Conservation (phyloP, 2,797 vertebrate genomes). For the Gallinago nigripennis region DNA sequence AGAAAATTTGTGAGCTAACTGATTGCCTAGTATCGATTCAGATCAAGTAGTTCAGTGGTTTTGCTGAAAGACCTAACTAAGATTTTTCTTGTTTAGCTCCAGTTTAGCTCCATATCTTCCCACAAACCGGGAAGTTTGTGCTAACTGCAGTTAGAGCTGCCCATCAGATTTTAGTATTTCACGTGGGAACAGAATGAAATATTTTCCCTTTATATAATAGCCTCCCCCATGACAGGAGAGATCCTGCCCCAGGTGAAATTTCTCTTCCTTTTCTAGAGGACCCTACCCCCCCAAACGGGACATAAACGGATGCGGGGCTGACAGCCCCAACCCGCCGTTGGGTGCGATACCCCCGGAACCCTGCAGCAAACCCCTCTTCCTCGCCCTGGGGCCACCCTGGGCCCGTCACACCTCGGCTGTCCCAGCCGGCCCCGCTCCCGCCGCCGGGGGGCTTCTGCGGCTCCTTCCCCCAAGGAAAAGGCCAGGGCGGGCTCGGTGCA, state of each 20-base stretch:
- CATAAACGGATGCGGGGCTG: background rate
- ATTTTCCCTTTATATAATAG: background rate
- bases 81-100: background rate
- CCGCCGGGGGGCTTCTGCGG: background rate
- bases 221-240: background rate
- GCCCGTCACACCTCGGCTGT: accelerated
- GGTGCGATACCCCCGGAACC: background rate
- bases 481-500: background rate
- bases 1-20: background rate
- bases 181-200: background rate
- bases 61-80: background rate
- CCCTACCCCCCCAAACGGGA: background rate
- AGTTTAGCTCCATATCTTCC: background rate
- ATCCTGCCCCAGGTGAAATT: background rate
- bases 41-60: background rate
- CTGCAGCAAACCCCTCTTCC: background rate
- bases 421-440: background rate
- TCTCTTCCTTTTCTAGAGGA: background rate
- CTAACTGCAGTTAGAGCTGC: background rate
- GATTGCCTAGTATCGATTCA: background rate
- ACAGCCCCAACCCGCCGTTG: background rate
- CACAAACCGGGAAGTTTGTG: background rate
- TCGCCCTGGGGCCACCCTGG: background rate
- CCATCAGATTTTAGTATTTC: background rate
- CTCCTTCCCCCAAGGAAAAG: background rate